Conservation (phyloP, 2,888 invertebrate species). For the Drosophila incognita region DNA sequence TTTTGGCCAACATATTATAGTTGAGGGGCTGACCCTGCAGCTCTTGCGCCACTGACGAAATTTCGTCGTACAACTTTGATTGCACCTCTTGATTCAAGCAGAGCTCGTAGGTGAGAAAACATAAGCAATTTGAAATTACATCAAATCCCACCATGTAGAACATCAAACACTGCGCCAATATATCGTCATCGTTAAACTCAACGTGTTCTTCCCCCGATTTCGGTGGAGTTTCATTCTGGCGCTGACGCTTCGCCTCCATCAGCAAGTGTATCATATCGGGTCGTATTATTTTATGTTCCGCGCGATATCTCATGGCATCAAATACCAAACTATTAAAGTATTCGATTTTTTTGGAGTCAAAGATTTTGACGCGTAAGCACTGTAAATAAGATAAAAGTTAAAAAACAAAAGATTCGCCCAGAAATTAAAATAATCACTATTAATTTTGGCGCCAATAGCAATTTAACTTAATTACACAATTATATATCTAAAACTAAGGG, state of each 20-base stretch:
- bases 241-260: slow-evolving; percentile 84
- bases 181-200: slow-evolving; percentile 85
- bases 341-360: slow-evolving; percentile 73
- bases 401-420: not conserved
- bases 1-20: slow-evolving; percentile 86
- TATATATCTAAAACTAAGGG: not conserved
- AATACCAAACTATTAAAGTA: slow-evolving; percentile 85
- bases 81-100: slow-evolving; percentile 87
- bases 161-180: slow-evolving; percentile 86
- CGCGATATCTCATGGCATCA: slow-evolving; percentile 85
- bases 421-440: not conserved
- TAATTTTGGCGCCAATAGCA: not conserved
- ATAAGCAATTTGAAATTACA: slow-evolving; percentile 83
- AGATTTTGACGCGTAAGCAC: slow-evolving; percentile 73
- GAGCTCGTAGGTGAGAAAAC: slow-evolving; percentile 86
- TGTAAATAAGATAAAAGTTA: not conserved
- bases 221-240: not conserved
- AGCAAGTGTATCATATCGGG: slow-evolving; percentile 87
- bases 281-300: slow-evolving; percentile 85
- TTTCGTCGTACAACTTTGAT: slow-evolving; percentile 86
- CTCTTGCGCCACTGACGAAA: slow-evolving; percentile 84
- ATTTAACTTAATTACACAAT: not conserved
- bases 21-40: slow-evolving; percentile 85
- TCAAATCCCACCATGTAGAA: slow-evolving; percentile 87
- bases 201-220: slow-evolving; percentile 24